Evolutionary conservation across 1,140 invertebrate species (phyloP).

Genomic region (Camponotus vicinus): DNA sequence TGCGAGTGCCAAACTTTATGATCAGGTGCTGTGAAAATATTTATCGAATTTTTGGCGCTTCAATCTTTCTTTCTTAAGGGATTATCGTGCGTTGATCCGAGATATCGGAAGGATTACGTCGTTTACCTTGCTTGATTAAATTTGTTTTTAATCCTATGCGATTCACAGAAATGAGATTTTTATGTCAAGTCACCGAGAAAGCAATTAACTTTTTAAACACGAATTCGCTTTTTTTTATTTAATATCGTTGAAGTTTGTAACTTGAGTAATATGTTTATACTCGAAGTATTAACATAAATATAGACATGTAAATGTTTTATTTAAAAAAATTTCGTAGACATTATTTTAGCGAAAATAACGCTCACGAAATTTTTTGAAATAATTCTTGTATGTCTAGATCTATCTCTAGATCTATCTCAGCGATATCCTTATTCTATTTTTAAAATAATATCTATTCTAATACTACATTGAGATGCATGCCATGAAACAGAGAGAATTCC

Average conservation of each 20-base stretch:
- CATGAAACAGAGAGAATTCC: background rate
- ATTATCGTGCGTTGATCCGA: conserved; percentile 5
- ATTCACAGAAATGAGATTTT: background rate
- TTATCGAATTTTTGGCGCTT: conserved; percentile 13
- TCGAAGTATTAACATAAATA: background rate
- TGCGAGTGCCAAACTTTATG: conserved; percentile 29
- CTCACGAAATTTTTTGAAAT: background rate
- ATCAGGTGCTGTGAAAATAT: background rate
- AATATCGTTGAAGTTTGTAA: background rate
- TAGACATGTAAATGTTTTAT: background rate
- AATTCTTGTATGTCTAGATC: background rate
- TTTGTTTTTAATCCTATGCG: background rate
- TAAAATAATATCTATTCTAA: conserved; percentile 14
- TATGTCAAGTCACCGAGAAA: background rate
- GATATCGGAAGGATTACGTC: background rate
- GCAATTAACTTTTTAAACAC: background rate
- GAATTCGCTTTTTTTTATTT: background rate
- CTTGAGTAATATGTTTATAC: background rate
- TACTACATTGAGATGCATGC: background rate
- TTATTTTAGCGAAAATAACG: background rate
- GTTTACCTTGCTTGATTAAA: background rate
- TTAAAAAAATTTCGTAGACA: background rate
- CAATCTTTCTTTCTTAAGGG: conserved; percentile 1
- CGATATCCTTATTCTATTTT: background rate
- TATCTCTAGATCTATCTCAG: background rate